Conservation (phyloP, 2,888 invertebrate genomes). For the Hirudinaria manillensis region DNA sequence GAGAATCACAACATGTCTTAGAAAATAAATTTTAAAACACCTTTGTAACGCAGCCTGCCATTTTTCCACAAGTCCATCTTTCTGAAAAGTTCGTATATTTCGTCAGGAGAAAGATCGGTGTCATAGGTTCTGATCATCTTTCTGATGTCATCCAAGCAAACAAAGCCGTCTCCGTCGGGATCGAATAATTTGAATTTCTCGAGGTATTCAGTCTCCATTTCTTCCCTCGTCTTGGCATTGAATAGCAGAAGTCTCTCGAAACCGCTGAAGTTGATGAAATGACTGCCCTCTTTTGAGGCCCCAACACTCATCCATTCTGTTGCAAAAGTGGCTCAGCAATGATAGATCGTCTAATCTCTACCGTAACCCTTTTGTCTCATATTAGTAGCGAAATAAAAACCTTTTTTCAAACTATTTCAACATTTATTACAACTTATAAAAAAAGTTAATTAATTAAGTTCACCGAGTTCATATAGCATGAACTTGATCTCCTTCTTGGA, state of each 20-base stretch:
- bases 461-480: constrained; percentile 12
- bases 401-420: too few species aligned
- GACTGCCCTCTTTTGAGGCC: too few species aligned
- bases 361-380: too few species aligned
- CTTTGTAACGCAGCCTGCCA: constrained; percentile 4
- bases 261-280: not conserved
- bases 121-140: constrained; percentile 1
- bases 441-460: too few species aligned
- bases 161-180: constrained; percentile 1
- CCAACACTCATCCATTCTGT: too few species aligned
- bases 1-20: too few species aligned
- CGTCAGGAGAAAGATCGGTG: not conserved
- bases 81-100: not conserved
- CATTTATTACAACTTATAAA: not conserved
- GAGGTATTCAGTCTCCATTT: constrained; percentile 5
- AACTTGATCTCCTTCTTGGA: not conserved
- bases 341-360: too few species aligned
- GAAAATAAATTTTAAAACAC: not conserved
- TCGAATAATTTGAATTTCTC: constrained; percentile 11
- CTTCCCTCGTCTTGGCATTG: constrained; percentile 16
- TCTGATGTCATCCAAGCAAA: constrained; percentile 3
- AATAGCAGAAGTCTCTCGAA: not conserved
- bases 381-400: too few species aligned
- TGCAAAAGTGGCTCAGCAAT: too few species aligned
- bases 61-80: not conserved